These are phyloP conservation scores for Apodemia hepburni DNA, from an alignment of 2,888 invertebrate genomes.

Conservation along the genomic window DNA sequence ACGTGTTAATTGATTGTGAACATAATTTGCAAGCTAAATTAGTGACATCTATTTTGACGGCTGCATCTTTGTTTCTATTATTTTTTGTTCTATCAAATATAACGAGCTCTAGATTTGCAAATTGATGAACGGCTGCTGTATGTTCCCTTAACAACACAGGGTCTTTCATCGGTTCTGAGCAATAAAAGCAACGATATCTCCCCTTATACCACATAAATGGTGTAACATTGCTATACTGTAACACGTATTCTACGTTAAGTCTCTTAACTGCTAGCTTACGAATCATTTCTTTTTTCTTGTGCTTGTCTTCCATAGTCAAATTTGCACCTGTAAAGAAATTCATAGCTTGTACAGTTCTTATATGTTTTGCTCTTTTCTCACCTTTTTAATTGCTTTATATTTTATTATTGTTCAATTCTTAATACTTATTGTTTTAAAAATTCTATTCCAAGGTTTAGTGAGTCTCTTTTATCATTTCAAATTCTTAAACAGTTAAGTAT, in stretches of 20 bases:
- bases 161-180: constrained; percentile 61
- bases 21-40: constrained; percentile 61
- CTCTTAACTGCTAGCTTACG: constrained; percentile 60
- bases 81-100: constrained; percentile 64
- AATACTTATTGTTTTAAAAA: too few relatives aligned
- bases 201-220: constrained; percentile 72
- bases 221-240: constrained; percentile 65
- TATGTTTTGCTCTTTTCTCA: background rate
- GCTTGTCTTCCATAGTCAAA: constrained; percentile 61
- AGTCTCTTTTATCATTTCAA: too few relatives aligned
- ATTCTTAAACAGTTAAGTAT: too few relatives aligned
- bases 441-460: too few relatives aligned
- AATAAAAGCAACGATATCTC: constrained; percentile 65
- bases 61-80: constrained; percentile 66
- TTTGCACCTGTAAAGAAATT: constrained; percentile 70
- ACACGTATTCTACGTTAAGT: constrained; percentile 64
- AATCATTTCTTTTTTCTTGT: constrained; percentile 62
- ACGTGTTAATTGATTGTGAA: constrained; percentile 41
- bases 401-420: too few relatives aligned
- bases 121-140: constrained; percentile 49
- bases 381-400: background rate
- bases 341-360: constrained; percentile 19
- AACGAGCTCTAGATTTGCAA: constrained; percentile 58
- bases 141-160: constrained; percentile 54
- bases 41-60: constrained; percentile 68